Evolutionary conservation across 2,113 vertebrate genomes (phyloP), one percentile per base, ranked within the genome.

Genomic region (Callipepla squamata): DNA sequence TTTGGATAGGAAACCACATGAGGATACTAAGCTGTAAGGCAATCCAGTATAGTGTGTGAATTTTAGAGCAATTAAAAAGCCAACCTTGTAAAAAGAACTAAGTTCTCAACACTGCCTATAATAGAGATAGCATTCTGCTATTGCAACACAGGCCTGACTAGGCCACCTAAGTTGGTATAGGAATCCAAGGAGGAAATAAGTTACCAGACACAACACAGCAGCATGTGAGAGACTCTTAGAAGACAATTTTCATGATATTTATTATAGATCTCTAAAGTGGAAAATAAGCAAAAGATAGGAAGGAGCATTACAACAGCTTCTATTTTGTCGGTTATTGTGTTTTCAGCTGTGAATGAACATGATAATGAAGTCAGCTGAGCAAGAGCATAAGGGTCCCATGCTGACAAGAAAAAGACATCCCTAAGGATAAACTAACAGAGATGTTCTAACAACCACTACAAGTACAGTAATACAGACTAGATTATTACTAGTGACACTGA

Each of bases 331-430:
- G 86, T 93, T 97, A 92, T 72, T 94, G 78, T 91, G 80, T 92
- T 97, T 97, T 94, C 96, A 89, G 81, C 89, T 81, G 74, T 90
- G n/a, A 91, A 95, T 92, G 87, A 95, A 95, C 77, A 61, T 93
- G 92, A 87, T 96, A 97, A 97, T 93, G 95, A 97, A 94, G 90
- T 94, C 85, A 93, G 94, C 92, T 74, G 86, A 93, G 65, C 44
- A 85, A 81, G 76, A 94, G 90, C 74, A 96, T 96, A 96, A 96
- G 96, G 84, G 77, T 97, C 89, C 74, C 92, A 96, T 86, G 95
- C 92, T 93, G 93, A 89, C 88, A 93, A 88, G 89, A 66, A 97
- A 95, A 96, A 95, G 74, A 84, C 80, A 82, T 95, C 80, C 93
- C 59, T 20, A 90, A 95, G 94, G 66, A 91, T 65, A 95, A 92